Evolutionary conservation across 1,140 invertebrate species (phyloP).

Genomic region (Batillaria attramentaria): DNA sequence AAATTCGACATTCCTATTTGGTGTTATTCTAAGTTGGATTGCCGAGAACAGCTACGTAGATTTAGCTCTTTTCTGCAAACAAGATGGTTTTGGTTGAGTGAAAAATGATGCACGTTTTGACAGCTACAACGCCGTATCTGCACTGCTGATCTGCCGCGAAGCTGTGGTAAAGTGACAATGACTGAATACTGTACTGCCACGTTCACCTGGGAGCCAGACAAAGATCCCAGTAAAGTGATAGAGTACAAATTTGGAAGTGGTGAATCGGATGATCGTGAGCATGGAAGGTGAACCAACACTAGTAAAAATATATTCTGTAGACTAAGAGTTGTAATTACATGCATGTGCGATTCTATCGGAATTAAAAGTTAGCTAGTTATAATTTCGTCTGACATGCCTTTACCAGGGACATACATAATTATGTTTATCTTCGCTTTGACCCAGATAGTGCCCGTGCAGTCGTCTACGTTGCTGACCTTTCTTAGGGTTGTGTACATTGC

Average conservation of each 20-base stretch:
- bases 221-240: neutral
- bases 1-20: neutral
- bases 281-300: neutral
- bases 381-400: neutral
- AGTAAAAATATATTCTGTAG: neutral
- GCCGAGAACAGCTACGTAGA: neutral
- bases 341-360: neutral
- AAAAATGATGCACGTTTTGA: neutral
- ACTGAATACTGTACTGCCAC: constrained; percentile 17
- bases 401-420: neutral
- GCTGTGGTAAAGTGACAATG: neutral
- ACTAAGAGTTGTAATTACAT: neutral
- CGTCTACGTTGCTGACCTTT: no score
- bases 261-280: neutral
- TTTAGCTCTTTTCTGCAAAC: constrained; percentile 5
- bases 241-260: neutral
- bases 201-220: neutral
- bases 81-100: neutral
- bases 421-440: no score
- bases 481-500: no score
- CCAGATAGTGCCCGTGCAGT: no score
- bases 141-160: no score
- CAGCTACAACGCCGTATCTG: no score
- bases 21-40: neutral
- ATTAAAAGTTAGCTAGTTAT: neutral